These are phyloP conservation scores for Torymus aiolomorphi DNA, from an alignment of 2,888 invertebrate genomes.

Conservation along the genomic window DNA sequence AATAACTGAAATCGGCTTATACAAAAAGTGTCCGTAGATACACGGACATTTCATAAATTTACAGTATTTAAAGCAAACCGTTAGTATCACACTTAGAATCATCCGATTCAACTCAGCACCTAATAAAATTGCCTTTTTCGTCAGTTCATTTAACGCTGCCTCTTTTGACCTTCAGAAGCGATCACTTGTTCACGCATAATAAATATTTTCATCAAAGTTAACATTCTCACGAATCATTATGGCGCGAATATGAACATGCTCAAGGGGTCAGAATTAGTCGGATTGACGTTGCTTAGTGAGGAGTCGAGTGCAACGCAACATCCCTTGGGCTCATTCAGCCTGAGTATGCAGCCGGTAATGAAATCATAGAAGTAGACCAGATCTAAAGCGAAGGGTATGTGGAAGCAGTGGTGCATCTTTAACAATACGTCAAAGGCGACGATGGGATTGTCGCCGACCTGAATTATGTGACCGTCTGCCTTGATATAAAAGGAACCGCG, in stretches of 20 bases:
- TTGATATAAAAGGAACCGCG: slow-evolving; percentile 50
- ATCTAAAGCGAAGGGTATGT: slow-evolving; percentile 48
- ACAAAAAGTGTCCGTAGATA: too few relatives aligned
- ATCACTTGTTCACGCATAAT: too few relatives aligned
- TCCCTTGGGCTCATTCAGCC: slow-evolving; percentile 49
- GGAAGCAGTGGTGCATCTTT: slow-evolving; percentile 54
- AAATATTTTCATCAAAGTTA: not conserved
- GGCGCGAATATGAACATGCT: slow-evolving; percentile 29
- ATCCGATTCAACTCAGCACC: too few relatives aligned
- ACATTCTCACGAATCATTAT: slow-evolving; percentile 12
- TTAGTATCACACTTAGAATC: not conserved
- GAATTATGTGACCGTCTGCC: slow-evolving; percentile 51
- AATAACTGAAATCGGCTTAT: not conserved
- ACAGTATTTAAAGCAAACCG: not conserved
- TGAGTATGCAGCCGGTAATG: slow-evolving; percentile 53
- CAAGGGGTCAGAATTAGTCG: not conserved
- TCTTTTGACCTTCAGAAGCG: too few relatives aligned
- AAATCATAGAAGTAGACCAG: slow-evolving; percentile 53
- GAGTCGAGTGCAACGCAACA: slow-evolving; percentile 53
- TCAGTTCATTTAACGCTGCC: too few relatives aligned
- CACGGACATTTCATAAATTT: too few relatives aligned
- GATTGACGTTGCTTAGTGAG: slow-evolving; percentile 35
- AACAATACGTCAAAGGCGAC: slow-evolving; percentile 52
- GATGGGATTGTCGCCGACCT: slow-evolving; percentile 39
- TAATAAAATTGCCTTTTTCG: too few relatives aligned